These are phyloP conservation scores for Cyrtorhinus lividipennis DNA, from an alignment of 1,140 invertebrate genomes.

Conservation along the genomic window DNA sequence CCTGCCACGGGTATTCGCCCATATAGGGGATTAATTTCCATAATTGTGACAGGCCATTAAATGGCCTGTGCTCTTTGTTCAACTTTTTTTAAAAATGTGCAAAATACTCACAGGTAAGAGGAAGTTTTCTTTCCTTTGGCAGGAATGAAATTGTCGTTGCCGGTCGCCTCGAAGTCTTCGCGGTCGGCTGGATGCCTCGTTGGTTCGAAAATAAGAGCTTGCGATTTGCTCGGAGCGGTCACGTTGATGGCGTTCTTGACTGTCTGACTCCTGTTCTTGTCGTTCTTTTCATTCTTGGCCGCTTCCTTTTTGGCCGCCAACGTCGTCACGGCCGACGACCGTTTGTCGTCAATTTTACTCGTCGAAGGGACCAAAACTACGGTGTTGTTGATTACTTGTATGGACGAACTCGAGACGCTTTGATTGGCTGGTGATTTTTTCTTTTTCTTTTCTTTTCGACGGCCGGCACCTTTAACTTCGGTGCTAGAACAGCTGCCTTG, in stretches of 20 bases:
- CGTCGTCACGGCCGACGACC: neutral
- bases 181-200: constrained; percentile 46
- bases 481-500: constrained; percentile 69
- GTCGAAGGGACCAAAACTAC: constrained; percentile 16
- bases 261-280: neutral
- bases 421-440: constrained; percentile 31
- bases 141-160: constrained; percentile 40
- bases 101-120: constrained; percentile 25
- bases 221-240: neutral
- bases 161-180: constrained; percentile 51
- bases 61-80: too few species aligned
- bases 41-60: too few species aligned
- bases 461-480: constrained; percentile 43
- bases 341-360: constrained; percentile 4
- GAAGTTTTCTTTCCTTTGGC: constrained; percentile 38
- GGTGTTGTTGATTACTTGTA: neutral
- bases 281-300: constrained; percentile 3
- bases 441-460: constrained; percentile 64
- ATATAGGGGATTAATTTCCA: too few species aligned
- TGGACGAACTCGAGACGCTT: neutral
- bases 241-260: neutral
- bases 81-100: too few species aligned
- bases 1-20: too few species aligned
- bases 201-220: constrained; percentile 39
- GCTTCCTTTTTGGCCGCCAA: neutral